Evolutionary conservation across 2,888 invertebrate genomes (phyloP).

Genomic region (Nudaria mundana): DNA sequence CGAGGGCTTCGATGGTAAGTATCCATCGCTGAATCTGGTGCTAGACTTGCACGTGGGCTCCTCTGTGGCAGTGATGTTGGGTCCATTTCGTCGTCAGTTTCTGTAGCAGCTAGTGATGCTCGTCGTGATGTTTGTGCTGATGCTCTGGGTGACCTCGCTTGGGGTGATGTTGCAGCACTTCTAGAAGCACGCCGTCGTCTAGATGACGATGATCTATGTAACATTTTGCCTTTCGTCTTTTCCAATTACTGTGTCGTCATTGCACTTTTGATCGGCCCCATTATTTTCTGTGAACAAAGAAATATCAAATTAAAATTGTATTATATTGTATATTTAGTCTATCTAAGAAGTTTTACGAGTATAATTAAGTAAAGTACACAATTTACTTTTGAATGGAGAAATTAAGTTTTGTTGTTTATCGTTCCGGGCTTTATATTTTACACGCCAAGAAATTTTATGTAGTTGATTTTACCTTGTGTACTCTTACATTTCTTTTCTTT

Average conservation of each 20-base stretch:
- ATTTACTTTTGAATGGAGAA: constrained; percentile 39
- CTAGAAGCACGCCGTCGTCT: constrained; percentile 85
- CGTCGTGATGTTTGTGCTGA: constrained; percentile 72
- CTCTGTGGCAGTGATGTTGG: constrained; percentile 60
- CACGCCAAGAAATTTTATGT: constrained; percentile 20
- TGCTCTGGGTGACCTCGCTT: constrained; percentile 76
- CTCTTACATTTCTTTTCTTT: too few relatives aligned
- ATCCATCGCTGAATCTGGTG: constrained; percentile 78
- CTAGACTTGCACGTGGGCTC: constrained; percentile 81
- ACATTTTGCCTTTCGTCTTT: constrained; percentile 65
- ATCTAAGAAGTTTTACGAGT: constrained; percentile 29
- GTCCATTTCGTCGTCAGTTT: constrained; percentile 81
- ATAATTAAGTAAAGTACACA: constrained; percentile 39
- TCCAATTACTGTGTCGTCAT: constrained; percentile 4
- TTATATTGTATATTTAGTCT: constrained; percentile 16
- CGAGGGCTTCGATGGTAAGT: constrained; percentile 79
- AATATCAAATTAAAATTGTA: constrained; percentile 4
- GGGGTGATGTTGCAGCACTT: constrained; percentile 84
- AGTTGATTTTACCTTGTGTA: too few relatives aligned
- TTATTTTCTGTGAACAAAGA: constrained; percentile 36
- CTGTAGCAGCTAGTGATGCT: constrained; percentile 83
- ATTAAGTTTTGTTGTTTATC: constrained; percentile 48
- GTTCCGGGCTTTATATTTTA: constrained; percentile 38
- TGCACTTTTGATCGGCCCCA: constrained; percentile 13
- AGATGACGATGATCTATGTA: constrained; percentile 84